These are phyloP conservation scores for Babylonia areolata DNA, from an alignment of 1,140 invertebrate genomes.

Conservation along the genomic window DNA sequence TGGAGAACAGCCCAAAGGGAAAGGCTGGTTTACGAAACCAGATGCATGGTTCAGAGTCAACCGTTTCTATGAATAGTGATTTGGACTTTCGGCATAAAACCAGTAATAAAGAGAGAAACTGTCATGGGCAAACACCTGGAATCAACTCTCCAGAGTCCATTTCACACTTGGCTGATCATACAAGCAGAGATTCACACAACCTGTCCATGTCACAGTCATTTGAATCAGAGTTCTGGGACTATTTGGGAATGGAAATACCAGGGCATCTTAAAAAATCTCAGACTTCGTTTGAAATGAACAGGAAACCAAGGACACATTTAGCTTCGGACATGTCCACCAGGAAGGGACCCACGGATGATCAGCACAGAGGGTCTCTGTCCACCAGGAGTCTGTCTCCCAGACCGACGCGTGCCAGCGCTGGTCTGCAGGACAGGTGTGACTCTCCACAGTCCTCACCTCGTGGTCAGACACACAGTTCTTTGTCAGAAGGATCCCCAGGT, in stretches of 20 bases:
- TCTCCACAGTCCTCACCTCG: not conserved
- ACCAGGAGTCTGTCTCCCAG: not conserved
- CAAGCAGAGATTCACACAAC: not conserved
- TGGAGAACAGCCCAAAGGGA: too few species aligned
- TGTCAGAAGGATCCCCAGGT: not conserved
- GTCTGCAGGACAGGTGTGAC: not conserved
- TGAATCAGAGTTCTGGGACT: slow-evolving; percentile 32
- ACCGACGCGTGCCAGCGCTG: not conserved
- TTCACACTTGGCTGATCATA: not conserved
- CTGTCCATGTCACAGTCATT: not conserved
- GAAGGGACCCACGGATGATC: not conserved
- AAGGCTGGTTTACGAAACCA: too few species aligned
- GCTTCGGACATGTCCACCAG: not conserved
- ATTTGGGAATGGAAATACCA: slow-evolving; percentile 29
- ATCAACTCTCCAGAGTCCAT: not conserved
- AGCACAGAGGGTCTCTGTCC: not conserved
- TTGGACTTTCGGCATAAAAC: not conserved
- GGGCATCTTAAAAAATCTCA: not conserved
- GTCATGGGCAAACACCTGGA: not conserved
- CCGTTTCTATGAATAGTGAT: not conserved
- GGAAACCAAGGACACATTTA: not conserved
- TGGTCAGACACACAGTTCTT: not conserved
- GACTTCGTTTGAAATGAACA: not conserved
- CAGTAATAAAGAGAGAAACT: not conserved
- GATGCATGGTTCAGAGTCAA: not conserved